Evolutionary conservation across 2,113 vertebrate species (phyloP).

Genomic region (Cephalopterus ornatus): DNA sequence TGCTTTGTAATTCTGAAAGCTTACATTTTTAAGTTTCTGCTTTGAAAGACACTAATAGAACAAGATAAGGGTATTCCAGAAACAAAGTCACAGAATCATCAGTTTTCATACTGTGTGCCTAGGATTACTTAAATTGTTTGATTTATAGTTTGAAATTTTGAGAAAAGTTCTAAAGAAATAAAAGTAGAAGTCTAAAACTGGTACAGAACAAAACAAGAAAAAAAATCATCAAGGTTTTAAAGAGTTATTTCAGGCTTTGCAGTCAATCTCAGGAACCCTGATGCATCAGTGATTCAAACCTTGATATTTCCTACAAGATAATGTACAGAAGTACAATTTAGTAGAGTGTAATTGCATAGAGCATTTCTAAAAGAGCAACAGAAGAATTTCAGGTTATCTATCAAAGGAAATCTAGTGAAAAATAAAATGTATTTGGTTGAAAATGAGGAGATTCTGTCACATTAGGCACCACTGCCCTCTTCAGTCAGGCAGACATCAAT

Average conservation of each 20-base stretch:
- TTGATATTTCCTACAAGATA: constrained; percentile 55
- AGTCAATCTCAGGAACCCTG: constrained; percentile 54
- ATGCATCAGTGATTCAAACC: constrained; percentile 31
- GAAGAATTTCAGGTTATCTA: constrained; percentile 57
- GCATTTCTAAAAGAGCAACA: constrained; percentile 61
- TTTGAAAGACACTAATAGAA: not conserved
- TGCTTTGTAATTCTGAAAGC: not conserved
- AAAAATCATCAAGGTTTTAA: constrained; percentile 23
- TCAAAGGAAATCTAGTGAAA: constrained; percentile 61
- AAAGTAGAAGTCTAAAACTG: constrained; percentile 11
- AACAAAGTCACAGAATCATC: not conserved
- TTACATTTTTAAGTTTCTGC: not conserved
- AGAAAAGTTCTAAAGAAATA: not conserved
- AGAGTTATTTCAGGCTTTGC: constrained; percentile 49
- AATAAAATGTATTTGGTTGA: constrained; percentile 1
- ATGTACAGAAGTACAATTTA: constrained; percentile 60
- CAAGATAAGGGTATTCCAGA: not conserved
- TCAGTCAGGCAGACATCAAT: constrained; percentile 15
- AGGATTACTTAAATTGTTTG: not conserved
- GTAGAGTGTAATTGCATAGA: constrained; percentile 68
- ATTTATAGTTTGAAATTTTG: not conserved
- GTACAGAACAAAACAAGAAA: not conserved
- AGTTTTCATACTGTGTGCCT: not conserved
- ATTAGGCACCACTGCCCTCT: constrained; percentile 69
- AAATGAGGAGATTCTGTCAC: not conserved